Evolutionary conservation across 2,113 vertebrate genomes (phyloP).

Genomic region (Seriola quinqueradiata): DNA sequence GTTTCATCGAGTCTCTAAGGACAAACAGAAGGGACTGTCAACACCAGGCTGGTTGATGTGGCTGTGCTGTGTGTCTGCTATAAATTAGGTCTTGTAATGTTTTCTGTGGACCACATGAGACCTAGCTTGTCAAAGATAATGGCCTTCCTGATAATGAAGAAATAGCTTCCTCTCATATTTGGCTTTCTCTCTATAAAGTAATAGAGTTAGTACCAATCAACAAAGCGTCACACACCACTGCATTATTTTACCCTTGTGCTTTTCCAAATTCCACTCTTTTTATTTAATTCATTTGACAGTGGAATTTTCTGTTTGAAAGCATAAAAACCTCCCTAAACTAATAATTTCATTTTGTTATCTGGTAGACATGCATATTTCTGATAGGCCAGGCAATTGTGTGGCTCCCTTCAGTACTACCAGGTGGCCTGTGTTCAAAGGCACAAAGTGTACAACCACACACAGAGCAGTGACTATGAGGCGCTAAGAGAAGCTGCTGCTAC

Average conservation of each 20-base stretch:
- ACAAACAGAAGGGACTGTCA: constrained; percentile 11
- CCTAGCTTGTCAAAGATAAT: constrained; percentile 62
- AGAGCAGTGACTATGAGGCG: constrained; percentile 24
- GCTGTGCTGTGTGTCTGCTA: constrained; percentile 16
- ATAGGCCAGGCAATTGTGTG: background rate
- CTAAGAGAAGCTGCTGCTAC: constrained; percentile 44
- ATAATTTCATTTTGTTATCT: background rate
- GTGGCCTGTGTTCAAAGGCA: constrained; percentile 43
- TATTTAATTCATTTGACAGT: constrained; percentile 16
- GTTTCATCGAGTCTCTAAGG: constrained; percentile 5
- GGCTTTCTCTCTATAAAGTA: background rate
- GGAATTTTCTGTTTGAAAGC: constrained; percentile 6
- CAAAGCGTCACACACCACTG: constrained; percentile 6
- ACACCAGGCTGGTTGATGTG: background rate
- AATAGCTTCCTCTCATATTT: constrained; percentile 45
- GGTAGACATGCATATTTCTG: constrained; percentile 2
- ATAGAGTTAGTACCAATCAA: constrained; percentile 42
- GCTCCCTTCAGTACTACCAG: constrained; percentile 4
- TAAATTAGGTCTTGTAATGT: constrained; percentile 46
- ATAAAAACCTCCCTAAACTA: background rate
- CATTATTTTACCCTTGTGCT: constrained; percentile 7
- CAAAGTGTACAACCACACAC: constrained; percentile 27
- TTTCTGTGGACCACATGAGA: constrained; percentile 44
- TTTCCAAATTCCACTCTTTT: background rate
- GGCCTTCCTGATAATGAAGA: constrained; percentile 61